phyloP scores from a whole-genome alignment of 2,113 vertebrate genomes.

The Nerophis ophidion region DNA sequence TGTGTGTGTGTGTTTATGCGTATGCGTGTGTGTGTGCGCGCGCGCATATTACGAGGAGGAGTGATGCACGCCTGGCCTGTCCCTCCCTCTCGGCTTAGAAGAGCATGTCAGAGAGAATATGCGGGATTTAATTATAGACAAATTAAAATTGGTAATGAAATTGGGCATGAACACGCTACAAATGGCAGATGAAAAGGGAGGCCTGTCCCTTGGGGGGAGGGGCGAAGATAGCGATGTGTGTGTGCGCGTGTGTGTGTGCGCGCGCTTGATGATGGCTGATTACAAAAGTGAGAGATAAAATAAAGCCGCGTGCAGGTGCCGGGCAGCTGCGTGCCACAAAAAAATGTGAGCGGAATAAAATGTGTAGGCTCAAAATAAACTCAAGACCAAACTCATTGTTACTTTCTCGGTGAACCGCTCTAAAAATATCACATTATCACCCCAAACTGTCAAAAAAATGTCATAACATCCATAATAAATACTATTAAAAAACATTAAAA shows the following conservation, averaged over 20 bases:
- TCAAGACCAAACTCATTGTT: too few relatives aligned
- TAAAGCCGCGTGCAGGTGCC: slow-evolving; percentile 70
- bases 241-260: slow-evolving; percentile 29
- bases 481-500: too few relatives aligned
- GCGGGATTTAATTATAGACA: slow-evolving; percentile 99
- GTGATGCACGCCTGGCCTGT: slow-evolving; percentile 94
- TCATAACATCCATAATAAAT: too few relatives aligned
- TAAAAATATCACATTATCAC: too few relatives aligned
- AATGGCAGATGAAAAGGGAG: slow-evolving; percentile 86
- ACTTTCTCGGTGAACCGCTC: too few relatives aligned
- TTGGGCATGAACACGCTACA: slow-evolving; percentile 94
- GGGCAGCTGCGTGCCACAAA: slow-evolving; percentile 4
- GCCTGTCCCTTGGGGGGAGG: slow-evolving; percentile 73
- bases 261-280: slow-evolving; percentile 70
- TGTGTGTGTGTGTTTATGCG: slow-evolving; percentile 29
- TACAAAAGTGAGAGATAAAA: slow-evolving; percentile 68
- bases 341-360: too few relatives aligned
- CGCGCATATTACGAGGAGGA: slow-evolving; percentile 98
- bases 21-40: slow-evolving; percentile 44
- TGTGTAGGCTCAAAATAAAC: too few relatives aligned
- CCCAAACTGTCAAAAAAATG: too few relatives aligned
- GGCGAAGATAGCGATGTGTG: slow-evolving; percentile 65
- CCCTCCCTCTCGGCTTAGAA: slow-evolving; percentile 96
- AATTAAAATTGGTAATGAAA: slow-evolving; percentile 99
- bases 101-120: slow-evolving; percentile 97